phyloP scores from a whole-genome alignment of 2,797 vertebrate genomes.

The Lates japonicus region DNA sequence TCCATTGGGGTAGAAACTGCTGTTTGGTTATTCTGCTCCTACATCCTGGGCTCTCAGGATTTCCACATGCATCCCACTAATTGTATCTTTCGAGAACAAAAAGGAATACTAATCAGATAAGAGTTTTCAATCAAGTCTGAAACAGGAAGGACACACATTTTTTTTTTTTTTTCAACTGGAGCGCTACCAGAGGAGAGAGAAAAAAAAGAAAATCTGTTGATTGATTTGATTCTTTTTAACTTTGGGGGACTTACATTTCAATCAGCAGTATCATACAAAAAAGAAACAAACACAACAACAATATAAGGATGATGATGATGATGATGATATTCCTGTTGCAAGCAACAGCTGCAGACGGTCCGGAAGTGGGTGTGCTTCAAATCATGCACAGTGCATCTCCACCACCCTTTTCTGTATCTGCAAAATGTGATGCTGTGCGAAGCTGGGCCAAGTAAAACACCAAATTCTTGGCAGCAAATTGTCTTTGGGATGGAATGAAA shows the following conservation, averaged over 20 bases:
- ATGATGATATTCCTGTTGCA: conserved; percentile 54
- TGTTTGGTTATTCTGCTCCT: conserved; percentile 78
- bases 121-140: conserved; percentile 76
- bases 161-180: conserved; percentile 40
- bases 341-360: conserved; percentile 68
- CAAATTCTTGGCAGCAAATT: conserved; percentile 79
- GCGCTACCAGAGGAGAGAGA: conserved; percentile 21
- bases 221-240: conserved; percentile 54
- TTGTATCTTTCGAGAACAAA: conserved; percentile 78
- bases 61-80: conserved; percentile 71
- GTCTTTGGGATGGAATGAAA: conserved; percentile 78
- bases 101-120: conserved; percentile 78
- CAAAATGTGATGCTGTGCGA: conserved; percentile 59
- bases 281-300: conserved; percentile 38
- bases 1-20: conserved; percentile 63
- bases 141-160: conserved; percentile 62
- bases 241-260: conserved; percentile 46
- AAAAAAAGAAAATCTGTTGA: conserved; percentile 45
- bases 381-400: conserved; percentile 63
- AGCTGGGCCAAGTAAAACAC: conserved; percentile 78
- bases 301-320: conserved; percentile 32
- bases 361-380: conserved; percentile 66
- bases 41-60: conserved; percentile 64
- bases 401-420: conserved; percentile 55
- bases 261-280: conserved; percentile 40